Percentiles rank a stretch among this genome's conserved stretches.
These are phyloP conservation scores for Onchidella celtica DNA, from an alignment of 2,888 invertebrate genomes.

Conservation along the genomic window DNA sequence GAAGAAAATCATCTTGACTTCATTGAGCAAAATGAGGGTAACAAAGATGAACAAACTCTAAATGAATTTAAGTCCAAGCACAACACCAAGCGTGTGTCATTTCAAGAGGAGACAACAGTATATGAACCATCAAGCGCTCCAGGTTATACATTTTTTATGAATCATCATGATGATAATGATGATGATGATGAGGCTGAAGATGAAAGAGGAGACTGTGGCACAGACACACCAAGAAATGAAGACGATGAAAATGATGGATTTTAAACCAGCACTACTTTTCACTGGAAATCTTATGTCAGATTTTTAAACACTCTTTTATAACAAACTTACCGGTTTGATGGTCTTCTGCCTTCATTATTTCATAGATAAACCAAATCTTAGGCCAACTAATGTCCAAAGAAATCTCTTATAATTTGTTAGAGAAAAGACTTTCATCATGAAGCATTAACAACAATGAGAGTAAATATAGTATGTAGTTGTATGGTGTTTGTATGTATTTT, in stretches of 20 bases:
- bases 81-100: slow-evolving; percentile 61
- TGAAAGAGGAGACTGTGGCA: slow-evolving; percentile 15
- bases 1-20: neutral
- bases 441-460: no score
- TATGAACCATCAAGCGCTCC: slow-evolving; percentile 14
- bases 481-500: no score
- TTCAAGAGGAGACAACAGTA: slow-evolving; percentile 58
- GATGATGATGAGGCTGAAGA: slow-evolving; percentile 36
- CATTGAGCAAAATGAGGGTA: neutral
- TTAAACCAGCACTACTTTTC: no score
- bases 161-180: slow-evolving; percentile 5
- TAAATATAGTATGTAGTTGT: no score
- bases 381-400: no score
- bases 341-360: no score
- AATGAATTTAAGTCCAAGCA: slow-evolving; percentile 19
- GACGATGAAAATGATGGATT: neutral
- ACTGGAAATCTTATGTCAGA: no score
- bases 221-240: slow-evolving; percentile 14
- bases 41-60: neutral
- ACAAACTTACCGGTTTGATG: no score
- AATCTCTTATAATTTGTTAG: no score
- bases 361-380: no score
- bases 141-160: neutral
- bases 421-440: no score
- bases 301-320: no score